A percentile compares a stretch with the other conserved stretches of the same genome.
phyloP scores from a whole-genome alignment of 1,140 invertebrate species.

The Prorops nasuta region DNA sequence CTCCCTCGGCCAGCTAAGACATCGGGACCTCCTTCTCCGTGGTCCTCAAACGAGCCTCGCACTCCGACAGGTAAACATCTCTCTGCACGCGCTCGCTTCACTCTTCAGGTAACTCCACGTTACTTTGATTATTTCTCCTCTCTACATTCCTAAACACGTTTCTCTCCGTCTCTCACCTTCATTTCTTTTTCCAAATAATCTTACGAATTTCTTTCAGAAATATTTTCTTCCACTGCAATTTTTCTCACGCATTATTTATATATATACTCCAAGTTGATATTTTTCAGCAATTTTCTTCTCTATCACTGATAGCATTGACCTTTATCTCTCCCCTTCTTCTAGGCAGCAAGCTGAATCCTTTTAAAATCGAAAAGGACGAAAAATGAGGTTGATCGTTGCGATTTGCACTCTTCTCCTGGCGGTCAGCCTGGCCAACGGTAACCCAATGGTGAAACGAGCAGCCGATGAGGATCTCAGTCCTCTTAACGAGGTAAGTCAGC shows the following conservation, averaged over 20 bases:
- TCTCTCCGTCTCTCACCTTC: neutral
- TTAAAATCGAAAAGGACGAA: conserved; percentile 9
- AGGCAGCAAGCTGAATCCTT: too few species aligned
- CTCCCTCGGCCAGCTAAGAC: conserved; percentile 43
- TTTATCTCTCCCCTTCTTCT: too few species aligned
- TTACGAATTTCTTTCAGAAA: too few species aligned
- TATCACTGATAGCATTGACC: too few species aligned
- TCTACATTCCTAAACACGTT: neutral
- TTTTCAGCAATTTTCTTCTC: too few species aligned
- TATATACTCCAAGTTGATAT: too few species aligned
- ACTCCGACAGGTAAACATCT: conserved; percentile 53
- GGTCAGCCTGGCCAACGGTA: conserved; percentile 27
- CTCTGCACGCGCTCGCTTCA: conserved; percentile 6
- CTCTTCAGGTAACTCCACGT: neutral
- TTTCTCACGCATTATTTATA: too few species aligned
- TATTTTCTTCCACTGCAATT: too few species aligned
- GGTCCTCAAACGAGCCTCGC: conserved; percentile 55
- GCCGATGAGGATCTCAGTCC: conserved; percentile 44
- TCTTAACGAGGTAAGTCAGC: conserved; percentile 49
- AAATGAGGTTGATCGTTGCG: conserved; percentile 42
- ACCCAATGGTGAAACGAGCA: conserved; percentile 44
- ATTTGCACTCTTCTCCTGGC: conserved; percentile 33
- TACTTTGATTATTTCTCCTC: neutral
- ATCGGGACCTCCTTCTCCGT: conserved; percentile 51
- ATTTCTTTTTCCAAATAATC: too few species aligned